phyloP scores from a whole-genome alignment of 2,888 invertebrate species.

The Congeria kusceri region DNA sequence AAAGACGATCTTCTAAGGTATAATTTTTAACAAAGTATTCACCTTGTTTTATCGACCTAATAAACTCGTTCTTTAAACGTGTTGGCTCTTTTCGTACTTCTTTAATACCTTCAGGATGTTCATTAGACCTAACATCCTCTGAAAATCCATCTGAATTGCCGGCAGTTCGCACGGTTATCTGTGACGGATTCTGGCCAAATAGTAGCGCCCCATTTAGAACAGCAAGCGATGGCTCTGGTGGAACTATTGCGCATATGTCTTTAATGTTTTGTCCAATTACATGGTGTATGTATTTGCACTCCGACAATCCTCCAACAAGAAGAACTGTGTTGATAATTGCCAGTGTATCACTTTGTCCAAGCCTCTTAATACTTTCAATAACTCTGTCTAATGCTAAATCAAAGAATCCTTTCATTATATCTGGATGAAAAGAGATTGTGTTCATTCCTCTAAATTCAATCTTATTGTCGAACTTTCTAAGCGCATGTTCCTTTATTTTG shows the following conservation, averaged over 20 bases:
- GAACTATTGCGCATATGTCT: constrained; percentile 10
- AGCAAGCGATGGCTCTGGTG: constrained; percentile 10
- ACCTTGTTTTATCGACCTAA: no score
- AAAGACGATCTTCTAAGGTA: no score
- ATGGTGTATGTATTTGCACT: constrained; percentile 10
- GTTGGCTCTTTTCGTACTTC: neutral
- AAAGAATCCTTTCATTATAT: constrained; percentile 12
- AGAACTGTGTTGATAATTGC: constrained; percentile 13
- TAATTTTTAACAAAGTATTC: no score
- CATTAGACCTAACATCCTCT: neutral
- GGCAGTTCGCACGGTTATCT: constrained; percentile 19
- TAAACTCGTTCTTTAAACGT: no score
- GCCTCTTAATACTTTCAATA: neutral
- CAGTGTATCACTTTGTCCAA: constrained; percentile 11
- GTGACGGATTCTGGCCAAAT: constrained; percentile 1
- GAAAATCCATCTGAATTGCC: constrained; percentile 23
- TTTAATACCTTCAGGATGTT: neutral
- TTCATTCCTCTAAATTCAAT: neutral
- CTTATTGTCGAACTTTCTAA: neutral
- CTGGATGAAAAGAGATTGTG: neutral
- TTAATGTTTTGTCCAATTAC: neutral
- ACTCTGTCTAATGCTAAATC: constrained; percentile 11
- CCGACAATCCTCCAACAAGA: constrained; percentile 24
- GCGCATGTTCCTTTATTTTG: no score
- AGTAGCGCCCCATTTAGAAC: constrained; percentile 23